These are phyloP conservation scores for Antrozous pallidus DNA, from an alignment of 2,797 vertebrate species.

Conservation along the genomic window DNA sequence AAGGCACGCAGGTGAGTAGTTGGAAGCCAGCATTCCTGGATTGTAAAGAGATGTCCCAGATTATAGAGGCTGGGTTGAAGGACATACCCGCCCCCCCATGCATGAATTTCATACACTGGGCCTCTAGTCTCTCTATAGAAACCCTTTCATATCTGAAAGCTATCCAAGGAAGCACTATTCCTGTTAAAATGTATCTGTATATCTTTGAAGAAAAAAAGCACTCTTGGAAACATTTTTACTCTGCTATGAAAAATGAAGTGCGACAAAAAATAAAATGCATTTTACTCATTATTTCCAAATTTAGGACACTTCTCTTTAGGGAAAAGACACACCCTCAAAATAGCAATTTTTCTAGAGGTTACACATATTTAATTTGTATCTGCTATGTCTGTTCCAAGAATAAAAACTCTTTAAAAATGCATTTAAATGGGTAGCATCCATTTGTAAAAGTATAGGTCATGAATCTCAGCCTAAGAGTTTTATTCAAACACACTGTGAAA, in stretches of 20 bases:
- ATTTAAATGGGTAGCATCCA: slow-evolving; percentile 67
- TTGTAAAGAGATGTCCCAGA: too few relatives aligned
- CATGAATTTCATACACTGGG: too few relatives aligned
- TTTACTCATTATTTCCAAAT: slow-evolving; percentile 23
- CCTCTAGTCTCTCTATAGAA: neutral
- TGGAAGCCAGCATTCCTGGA: too few relatives aligned
- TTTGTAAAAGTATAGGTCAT: slow-evolving; percentile 56
- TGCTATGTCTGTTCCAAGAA: neutral
- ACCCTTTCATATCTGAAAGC: neutral
- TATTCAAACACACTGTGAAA: neutral
- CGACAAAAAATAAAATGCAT: slow-evolving; percentile 35
- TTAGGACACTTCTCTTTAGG: neutral
- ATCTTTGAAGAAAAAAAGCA: neutral
- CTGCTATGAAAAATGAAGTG: slow-evolving; percentile 33
- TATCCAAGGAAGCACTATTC: neutral
- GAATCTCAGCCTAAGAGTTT: slow-evolving; percentile 31
- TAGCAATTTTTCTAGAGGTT: neutral
- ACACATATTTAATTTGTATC: slow-evolving; percentile 33
- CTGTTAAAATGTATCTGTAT: neutral
- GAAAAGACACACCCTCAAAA: neutral
- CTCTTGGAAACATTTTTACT: neutral
- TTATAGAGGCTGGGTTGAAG: too few relatives aligned
- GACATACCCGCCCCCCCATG: too few relatives aligned
- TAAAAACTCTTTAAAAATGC: slow-evolving; percentile 4
- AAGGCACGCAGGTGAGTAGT: too few relatives aligned